Conservation (phyloP, 2,888 invertebrate genomes). For the Omphaloscelis lunosa region DNA sequence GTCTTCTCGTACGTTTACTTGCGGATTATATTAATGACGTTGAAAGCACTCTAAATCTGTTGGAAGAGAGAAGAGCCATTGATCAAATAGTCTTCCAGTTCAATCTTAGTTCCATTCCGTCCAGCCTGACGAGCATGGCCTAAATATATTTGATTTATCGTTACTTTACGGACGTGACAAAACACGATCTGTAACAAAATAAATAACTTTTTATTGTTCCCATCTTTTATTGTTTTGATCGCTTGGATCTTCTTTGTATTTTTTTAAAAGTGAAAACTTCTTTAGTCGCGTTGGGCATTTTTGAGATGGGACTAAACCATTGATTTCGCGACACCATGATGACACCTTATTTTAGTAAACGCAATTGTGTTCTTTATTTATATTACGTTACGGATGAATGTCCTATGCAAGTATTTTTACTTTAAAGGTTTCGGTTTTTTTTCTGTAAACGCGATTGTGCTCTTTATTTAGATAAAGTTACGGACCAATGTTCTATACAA, state of each 20-base stretch:
- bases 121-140: slow-evolving; percentile 43
- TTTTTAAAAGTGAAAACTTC: not conserved
- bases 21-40: slow-evolving; percentile 30
- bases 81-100: slow-evolving; percentile 57
- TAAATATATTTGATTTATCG: slow-evolving; percentile 66
- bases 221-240: slow-evolving; percentile 35
- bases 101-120: slow-evolving; percentile 49
- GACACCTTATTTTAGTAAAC: no score
- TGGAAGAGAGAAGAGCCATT: slow-evolving; percentile 18
- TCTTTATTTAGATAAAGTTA: no score
- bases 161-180: slow-evolving; percentile 47
- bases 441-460: no score
- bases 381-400: no score
- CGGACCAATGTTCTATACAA: no score
- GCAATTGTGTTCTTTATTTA: no score
- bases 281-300: no score
- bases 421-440: no score
- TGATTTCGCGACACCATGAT: no score
- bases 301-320: no score
- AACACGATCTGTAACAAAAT: slow-evolving; percentile 54
- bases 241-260: slow-evolving; percentile 20
- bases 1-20: slow-evolving; percentile 13
- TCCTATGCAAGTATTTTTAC: no score
- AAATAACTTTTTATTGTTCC: slow-evolving; percentile 54
- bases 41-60: slow-evolving; percentile 25